Base-by-base conservation (phyloP, 2,888 invertebrate genomes). In the Antitype chi region DNA sequence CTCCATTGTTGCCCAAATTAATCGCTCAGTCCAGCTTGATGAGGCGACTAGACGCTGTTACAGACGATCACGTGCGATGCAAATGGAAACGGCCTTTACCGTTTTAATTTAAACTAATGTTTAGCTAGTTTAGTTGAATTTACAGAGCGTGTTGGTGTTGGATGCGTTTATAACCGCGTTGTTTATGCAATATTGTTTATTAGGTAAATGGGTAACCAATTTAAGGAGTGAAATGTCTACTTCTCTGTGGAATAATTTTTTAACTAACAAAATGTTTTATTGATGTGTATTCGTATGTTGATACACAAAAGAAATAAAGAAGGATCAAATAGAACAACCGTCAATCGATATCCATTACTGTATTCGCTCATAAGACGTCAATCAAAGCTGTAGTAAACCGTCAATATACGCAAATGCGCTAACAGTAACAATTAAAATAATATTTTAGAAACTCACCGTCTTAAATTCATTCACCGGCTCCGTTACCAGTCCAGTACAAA, bases 51-150 rank as follows among this genome's bases (percentile, higher is more conserved):
- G 96, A 96, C 96, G 91, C 85, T 84, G 87, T 88, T 89, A 92
- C 96, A 96, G 96, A 96, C 96, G 91, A 93, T 96, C 96, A 96
- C 96, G 96, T 92, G 96, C 93, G 88, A 95, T 95, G 95, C 96
- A 96, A 96, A 96, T 96, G 94, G 91, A 95, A 92, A 93, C 93
- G 96, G 94, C 96, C 96, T 96, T 88, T 92, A 91, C 90, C 88
- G 92, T 89, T 89, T 85, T 91, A 93, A 94, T 92, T 92, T 87
- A 90, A 89, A 90, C 89, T 91, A 91, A 92, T 91, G 91, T 90
- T 89, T 83, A 84, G 86, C 88, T 87, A 89, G 90, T 93, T 94
- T 93, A 91, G 86, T 89, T 84, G 82, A 91, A 89, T 90, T 90
- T 87, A 86, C 83, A 53, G 70, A 74, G 71, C 74, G 52, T 72